Evolutionary conservation across 2,113 vertebrate genomes (phyloP), one percentile per base, ranked within the genome.

Genomic region (Rhadina sibilatrix): DNA sequence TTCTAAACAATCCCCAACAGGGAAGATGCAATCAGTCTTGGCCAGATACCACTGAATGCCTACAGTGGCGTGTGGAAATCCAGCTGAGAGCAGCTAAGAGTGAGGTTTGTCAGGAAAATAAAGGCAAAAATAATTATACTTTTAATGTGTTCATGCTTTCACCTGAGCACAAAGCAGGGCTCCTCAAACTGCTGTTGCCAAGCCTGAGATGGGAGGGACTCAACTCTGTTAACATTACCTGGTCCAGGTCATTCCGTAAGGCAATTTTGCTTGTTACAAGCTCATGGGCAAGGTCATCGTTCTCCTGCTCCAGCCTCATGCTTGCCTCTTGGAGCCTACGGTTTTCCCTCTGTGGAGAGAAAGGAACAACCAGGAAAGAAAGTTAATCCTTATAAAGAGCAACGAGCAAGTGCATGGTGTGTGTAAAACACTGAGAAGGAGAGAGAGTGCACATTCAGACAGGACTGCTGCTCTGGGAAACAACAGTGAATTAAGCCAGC

Each of bases 221-320:
- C 44, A 15, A 28, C 44, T 72, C 64, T 42, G 22, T 15, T 16
- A 5, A n/a, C 19, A 3, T 97, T 97, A 99, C 99, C 99, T 99
- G 99, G 96, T 99, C 99, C 87, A 99, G 97, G 97, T 99, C 99
- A 56, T 98, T 99, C 53, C 99, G 97, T 81, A 99, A 98, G 49
- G 99, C 99, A 23, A 99, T 99, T 98, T 99, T 99, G 97, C 99
- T 99, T 89, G 99, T 99, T 54, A 99, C 99, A 71, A 99, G 99
- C 76, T 99, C 99, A 3, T 99, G 99, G 66, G 99, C 99, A 61
- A 99, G 98, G 97, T 99, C 99, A 9, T 99, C 99, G 0, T 99
- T 99, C 97, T 99, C 99, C 95, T 99, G 99, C 94, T 99, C 99
- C 95, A 99, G 93, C 84, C 99, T 96, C 99, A 99, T 99, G 93